These are phyloP conservation scores for Anguilla pacifica DNA, from an alignment of 2,797 vertebrate genomes.

Conservation along the genomic window DNA sequence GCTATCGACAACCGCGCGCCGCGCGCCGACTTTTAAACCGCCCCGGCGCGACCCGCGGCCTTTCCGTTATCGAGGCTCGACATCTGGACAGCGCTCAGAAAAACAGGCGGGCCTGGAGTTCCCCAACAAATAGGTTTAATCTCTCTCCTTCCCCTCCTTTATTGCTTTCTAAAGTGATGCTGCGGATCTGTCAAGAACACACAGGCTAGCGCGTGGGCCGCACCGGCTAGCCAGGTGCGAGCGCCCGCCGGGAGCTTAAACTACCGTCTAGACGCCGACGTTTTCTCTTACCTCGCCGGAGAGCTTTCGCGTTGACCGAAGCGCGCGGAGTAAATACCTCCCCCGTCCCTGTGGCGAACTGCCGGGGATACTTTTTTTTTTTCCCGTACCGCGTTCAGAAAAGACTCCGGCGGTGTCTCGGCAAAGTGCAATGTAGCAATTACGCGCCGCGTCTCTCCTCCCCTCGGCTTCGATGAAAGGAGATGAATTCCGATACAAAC, in stretches of 20 bases:
- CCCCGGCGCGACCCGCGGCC: background rate
- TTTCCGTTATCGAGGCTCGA: background rate
- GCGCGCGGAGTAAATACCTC: background rate
- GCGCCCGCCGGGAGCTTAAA: background rate
- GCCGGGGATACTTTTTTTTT: constrained; percentile 9
- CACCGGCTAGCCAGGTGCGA: background rate
- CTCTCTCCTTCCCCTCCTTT: background rate
- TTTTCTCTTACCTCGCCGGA: background rate
- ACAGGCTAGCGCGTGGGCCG: background rate
- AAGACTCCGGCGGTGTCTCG: constrained; percentile 75
- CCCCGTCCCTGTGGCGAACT: background rate
- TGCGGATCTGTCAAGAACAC: background rate
- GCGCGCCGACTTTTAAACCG: background rate
- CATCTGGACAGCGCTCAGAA: background rate
- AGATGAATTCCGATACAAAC: constrained; percentile 29
- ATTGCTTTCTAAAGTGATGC: background rate
- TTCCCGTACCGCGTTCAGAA: constrained; percentile 50
- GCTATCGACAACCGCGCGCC: background rate
- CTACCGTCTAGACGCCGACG: background rate
- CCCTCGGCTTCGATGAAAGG: constrained; percentile 35
- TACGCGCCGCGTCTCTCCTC: constrained; percentile 59
- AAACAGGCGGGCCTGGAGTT: background rate
- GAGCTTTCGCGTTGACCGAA: background rate
- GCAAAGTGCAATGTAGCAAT: constrained; percentile 79
- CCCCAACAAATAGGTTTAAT: background rate